phyloP scores from a whole-genome alignment of 37 sponge, comb jelly and placozoan genomes.

The Corticium candelabrum region DNA sequence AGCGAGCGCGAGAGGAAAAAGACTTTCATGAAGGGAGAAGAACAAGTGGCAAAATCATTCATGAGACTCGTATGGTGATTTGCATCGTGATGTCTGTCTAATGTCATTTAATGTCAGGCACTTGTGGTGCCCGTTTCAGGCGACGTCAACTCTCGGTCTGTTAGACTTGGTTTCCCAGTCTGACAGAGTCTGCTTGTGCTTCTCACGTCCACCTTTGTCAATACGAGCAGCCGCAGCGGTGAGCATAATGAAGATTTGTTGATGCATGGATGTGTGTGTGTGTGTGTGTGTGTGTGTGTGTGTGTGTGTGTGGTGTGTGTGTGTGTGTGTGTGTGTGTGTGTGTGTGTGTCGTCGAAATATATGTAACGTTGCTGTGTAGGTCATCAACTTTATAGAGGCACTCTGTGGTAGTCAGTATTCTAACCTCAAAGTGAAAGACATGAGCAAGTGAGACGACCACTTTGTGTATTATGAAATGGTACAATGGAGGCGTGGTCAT shows the following conservation, averaged over 20 bases:
- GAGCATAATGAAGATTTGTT: background rate
- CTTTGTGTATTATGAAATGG: too few species aligned
- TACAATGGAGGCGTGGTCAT: background rate
- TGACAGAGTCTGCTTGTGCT: background rate
- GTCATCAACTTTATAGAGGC: constrained; percentile 61
- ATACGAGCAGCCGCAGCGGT: constrained; percentile 6
- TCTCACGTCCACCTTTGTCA: background rate
- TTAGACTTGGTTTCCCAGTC: background rate
- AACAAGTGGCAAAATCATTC: constrained; percentile 35
- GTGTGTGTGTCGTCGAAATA: constrained; percentile 34
- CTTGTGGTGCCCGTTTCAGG: too few species aligned
- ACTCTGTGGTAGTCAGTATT: constrained; percentile 62
- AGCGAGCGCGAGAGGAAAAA: constrained; percentile 35
- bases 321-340: constrained; percentile 22
- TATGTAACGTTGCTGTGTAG: constrained; percentile 17
- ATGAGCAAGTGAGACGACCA: constrained; percentile 32
- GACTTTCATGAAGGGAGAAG: constrained; percentile 37
- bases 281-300: too few species aligned
- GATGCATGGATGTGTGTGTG: too few species aligned
- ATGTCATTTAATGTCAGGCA: too few species aligned
- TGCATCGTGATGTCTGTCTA: too few species aligned
- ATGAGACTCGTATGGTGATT: constrained; percentile 43
- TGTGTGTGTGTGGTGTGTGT: too few species aligned
- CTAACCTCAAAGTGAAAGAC: constrained; percentile 57
- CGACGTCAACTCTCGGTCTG: background rate